phyloP scores from a whole-genome alignment of 2,888 invertebrate genomes.

The Cataglyphis rosenhaueri region DNA sequence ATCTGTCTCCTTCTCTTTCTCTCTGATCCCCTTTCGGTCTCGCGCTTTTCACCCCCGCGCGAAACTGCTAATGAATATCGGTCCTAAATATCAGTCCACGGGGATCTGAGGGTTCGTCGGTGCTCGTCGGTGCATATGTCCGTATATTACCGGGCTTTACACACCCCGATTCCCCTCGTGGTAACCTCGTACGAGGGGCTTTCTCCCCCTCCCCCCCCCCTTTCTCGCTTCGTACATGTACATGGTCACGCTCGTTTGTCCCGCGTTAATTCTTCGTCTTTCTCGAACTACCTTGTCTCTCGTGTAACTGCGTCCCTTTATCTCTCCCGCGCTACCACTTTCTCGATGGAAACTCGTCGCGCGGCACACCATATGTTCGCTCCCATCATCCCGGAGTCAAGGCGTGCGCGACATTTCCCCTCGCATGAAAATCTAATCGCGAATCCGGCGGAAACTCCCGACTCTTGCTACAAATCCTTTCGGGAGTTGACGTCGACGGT shows the following conservation, averaged over 20 bases:
- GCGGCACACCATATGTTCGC: slow-evolving; percentile 68
- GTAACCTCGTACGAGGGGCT: slow-evolving; percentile 64
- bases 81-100: slow-evolving; percentile 84
- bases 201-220: slow-evolving; percentile 49
- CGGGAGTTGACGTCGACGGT: slow-evolving; percentile 51
- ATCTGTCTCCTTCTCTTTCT: slow-evolving; percentile 8
- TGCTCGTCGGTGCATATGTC: slow-evolving; percentile 81
- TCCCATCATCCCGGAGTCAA: slow-evolving; percentile 70
- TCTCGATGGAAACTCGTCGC: slow-evolving; percentile 57
- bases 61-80: slow-evolving; percentile 85
- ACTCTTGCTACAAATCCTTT: slow-evolving; percentile 46
- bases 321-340: background rate
- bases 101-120: slow-evolving; percentile 77
- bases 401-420: slow-evolving; percentile 45
- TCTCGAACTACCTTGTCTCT: slow-evolving; percentile 36
- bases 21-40: slow-evolving; percentile 34
- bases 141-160: slow-evolving; percentile 80
- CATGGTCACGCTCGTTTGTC: slow-evolving; percentile 84
- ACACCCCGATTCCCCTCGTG: slow-evolving; percentile 66
- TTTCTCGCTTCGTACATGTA: slow-evolving; percentile 51
- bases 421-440: slow-evolving; percentile 71
- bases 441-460: slow-evolving; percentile 56
- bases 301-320: background rate
- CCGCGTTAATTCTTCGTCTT: slow-evolving; percentile 79
- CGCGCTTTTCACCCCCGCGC: slow-evolving; percentile 66